Evolutionary conservation across 2,113 vertebrate species (phyloP).

Genomic region (Ceyx margarethae): DNA sequence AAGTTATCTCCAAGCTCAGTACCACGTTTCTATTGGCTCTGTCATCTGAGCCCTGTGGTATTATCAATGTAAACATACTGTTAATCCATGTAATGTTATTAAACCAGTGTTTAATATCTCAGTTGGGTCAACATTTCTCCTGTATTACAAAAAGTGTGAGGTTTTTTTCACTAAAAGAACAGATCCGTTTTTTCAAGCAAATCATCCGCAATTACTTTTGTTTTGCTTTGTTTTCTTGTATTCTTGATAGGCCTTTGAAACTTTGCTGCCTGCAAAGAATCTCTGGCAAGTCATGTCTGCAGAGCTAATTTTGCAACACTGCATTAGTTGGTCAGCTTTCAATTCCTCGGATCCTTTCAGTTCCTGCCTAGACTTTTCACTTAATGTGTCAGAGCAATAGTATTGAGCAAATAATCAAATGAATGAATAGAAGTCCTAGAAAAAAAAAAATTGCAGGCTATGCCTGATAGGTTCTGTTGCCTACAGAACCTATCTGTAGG

Average conservation of each 20-base stretch:
- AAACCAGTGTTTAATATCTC: neutral
- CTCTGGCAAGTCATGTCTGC: neutral
- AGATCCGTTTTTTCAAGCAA: neutral
- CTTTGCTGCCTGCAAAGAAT: neutral
- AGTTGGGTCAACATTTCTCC: neutral
- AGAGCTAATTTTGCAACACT: neutral
- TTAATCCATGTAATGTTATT: neutral
- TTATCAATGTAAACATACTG: neutral
- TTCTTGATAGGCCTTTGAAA: neutral
- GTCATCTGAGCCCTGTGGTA: neutral
- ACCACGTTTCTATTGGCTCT: neutral
- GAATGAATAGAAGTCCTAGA: neutral
- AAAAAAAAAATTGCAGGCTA: neutral
- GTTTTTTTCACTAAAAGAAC: neutral
- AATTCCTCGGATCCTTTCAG: neutral
- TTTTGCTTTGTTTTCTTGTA: neutral
- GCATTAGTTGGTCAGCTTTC: neutral
- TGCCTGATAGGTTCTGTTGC: too few species aligned
- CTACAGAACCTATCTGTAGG: neutral
- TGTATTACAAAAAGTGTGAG: neutral
- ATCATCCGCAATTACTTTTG: neutral
- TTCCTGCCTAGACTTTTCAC: neutral
- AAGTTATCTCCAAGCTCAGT: neutral
- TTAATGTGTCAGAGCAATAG: neutral
- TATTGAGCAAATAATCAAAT: neutral